phyloP scores from a whole-genome alignment of 2,113 vertebrate genomes.

The Myrmecobius fasciatus region DNA sequence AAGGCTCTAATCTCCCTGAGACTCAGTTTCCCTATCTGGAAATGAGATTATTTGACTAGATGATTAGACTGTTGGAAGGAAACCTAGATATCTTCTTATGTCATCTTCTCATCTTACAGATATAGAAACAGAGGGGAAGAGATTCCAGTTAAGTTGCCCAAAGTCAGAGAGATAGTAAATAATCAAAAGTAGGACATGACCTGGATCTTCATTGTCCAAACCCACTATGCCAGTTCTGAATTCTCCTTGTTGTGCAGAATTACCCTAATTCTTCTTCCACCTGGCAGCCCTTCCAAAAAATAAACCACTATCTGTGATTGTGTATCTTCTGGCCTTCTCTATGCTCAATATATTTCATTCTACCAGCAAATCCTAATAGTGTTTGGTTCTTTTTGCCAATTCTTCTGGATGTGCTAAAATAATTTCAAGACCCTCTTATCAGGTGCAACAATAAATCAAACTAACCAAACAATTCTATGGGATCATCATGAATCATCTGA shows the following conservation, averaged over 20 bases:
- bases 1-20: neutral
- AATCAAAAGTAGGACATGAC: neutral
- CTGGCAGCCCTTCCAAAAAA: neutral
- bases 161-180: neutral
- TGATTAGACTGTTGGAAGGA: neutral
- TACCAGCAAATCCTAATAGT: neutral
- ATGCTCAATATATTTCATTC: neutral
- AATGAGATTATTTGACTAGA: no score
- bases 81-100: neutral
- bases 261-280: neutral
- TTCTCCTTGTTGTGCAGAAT: neutral
- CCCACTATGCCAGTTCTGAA: no score
- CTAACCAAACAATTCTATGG: neutral
- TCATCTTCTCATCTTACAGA: neutral
- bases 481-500: neutral
- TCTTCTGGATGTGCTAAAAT: neutral
- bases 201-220: neutral
- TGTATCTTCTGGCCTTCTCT: neutral
- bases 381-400: neutral
- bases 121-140: neutral
- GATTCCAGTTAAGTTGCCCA: neutral
- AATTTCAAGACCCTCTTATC: neutral
- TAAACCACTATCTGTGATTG: fast-evolving
- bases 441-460: neutral
- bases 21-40: no score